phyloP scores from a whole-genome alignment of 2,888 invertebrate species.

The Biston stratarius region DNA sequence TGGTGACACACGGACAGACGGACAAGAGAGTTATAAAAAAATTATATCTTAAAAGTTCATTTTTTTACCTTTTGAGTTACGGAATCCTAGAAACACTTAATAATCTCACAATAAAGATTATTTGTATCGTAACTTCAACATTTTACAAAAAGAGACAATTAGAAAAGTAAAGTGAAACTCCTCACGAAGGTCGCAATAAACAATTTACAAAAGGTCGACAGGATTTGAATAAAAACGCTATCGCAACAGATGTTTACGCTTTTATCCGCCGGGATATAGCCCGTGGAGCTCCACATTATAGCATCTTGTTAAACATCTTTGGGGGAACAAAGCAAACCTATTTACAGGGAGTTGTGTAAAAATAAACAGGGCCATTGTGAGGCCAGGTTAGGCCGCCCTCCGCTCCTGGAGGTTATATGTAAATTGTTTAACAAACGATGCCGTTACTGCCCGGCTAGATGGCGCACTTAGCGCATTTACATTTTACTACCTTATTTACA shows the following conservation, averaged over 20 bases:
- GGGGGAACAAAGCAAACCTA: constrained; percentile 42
- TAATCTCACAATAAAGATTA: background rate
- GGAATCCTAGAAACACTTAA: too few species aligned
- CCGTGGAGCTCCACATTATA: constrained; percentile 39
- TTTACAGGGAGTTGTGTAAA: constrained; percentile 45
- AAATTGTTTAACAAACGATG: constrained; percentile 77
- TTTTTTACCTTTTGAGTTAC: too few species aligned
- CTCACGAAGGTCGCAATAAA: constrained; percentile 10
- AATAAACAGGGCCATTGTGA: constrained; percentile 47
- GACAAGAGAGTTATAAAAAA: too few species aligned
- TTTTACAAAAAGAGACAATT: constrained; percentile 6
- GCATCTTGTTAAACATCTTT: constrained; percentile 47
- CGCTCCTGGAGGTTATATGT: constrained; percentile 69
- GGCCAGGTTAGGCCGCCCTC: constrained; percentile 36
- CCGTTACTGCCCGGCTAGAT: constrained; percentile 63
- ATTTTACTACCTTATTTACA: constrained; percentile 78
- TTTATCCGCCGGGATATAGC: constrained; percentile 41
- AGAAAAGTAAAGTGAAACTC: constrained; percentile 3
- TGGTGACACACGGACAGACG: too few species aligned
- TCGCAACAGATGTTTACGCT: constrained; percentile 27
- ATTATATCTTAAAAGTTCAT: too few species aligned
- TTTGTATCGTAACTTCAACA: background rate
- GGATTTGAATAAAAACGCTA: constrained; percentile 22
- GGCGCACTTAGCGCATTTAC: constrained; percentile 77
- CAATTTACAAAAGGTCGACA: constrained; percentile 17